These are phyloP conservation scores for Aplocera efformata DNA, from an alignment of 2,888 invertebrate species.

Conservation along the genomic window DNA sequence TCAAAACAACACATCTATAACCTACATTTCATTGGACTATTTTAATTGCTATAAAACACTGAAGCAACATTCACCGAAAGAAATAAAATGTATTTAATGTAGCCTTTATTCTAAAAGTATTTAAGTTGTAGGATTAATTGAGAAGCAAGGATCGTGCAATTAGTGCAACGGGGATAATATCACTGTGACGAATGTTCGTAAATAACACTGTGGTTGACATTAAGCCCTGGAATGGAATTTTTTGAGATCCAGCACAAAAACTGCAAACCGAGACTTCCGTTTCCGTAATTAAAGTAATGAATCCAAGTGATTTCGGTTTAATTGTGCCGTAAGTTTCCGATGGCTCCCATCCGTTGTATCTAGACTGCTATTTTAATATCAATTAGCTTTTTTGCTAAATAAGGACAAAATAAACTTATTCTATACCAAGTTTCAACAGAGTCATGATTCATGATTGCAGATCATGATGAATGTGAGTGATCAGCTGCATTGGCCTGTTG, in stretches of 20 bases:
- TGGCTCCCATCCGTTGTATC: conserved; percentile 51
- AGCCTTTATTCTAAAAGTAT: conserved; percentile 2
- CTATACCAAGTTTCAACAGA: background rate
- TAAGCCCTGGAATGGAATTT: conserved; percentile 53
- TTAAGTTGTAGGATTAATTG: conserved; percentile 15
- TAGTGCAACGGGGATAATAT: conserved; percentile 26
- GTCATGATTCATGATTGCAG: no score
- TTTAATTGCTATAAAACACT: conserved; percentile 14
- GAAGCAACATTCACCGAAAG: background rate
- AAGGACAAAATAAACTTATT: background rate
- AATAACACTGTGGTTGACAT: conserved; percentile 48
- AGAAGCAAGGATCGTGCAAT: conserved; percentile 22
- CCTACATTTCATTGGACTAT: conserved; percentile 2
- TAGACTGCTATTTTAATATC: conserved; percentile 24
- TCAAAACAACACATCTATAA: conserved; percentile 12
- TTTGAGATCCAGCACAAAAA: conserved; percentile 41
- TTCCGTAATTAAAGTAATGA: conserved; percentile 77
- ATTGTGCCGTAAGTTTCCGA: conserved; percentile 64
- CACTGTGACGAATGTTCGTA: conserved; percentile 31
- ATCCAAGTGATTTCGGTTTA: conserved; percentile 66
- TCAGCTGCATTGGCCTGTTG: no score
- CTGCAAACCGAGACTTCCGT: conserved; percentile 61
- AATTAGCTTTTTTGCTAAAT: conserved; percentile 15
- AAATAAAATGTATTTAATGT: conserved; percentile 2
- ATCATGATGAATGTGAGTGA: no score